Percentiles rank a stretch among this genome's conserved stretches.
Evolutionary conservation across 2,888 invertebrate species (phyloP).

Genomic region (Lissonota sp.): DNA sequence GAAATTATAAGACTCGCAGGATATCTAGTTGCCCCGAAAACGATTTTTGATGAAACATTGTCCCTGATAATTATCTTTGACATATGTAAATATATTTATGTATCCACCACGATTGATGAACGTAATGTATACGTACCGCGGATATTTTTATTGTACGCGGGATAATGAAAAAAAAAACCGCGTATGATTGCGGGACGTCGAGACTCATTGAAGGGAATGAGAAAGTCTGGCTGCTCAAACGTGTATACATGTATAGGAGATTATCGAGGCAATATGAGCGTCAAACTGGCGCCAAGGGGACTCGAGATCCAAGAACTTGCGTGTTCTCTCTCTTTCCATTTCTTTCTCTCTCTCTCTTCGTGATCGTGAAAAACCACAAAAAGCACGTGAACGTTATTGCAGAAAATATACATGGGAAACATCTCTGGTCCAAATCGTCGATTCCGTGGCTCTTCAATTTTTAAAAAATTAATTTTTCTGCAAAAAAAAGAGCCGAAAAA

Average conservation of each 20-base stretch:
- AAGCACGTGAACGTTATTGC: conserved; percentile 11
- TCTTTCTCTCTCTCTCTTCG: too few relatives aligned
- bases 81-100: neutral
- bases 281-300: conserved; percentile 62
- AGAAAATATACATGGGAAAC: neutral
- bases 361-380: conserved; percentile 23
- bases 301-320: conserved; percentile 57
- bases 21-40: neutral
- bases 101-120: neutral
- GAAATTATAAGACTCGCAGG: neutral
- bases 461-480: too few relatives aligned
- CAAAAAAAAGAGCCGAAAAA: too few relatives aligned
- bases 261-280: conserved; percentile 39
- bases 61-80: neutral
- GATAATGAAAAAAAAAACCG: neutral
- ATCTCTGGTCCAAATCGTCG: too few relatives aligned
- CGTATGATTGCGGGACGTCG: conserved; percentile 21
- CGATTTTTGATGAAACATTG: neutral
- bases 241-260: conserved; percentile 1
- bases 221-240: conserved; percentile 13
- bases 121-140: neutral
- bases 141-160: neutral
- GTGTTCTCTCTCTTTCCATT: conserved; percentile 26
- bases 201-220: conserved; percentile 6
- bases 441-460: too few relatives aligned